Evolutionary conservation across 2,113 vertebrate genomes (phyloP), one percentile per base, ranked within the genome.

Genomic region (Limnothrissa miodon): DNA sequence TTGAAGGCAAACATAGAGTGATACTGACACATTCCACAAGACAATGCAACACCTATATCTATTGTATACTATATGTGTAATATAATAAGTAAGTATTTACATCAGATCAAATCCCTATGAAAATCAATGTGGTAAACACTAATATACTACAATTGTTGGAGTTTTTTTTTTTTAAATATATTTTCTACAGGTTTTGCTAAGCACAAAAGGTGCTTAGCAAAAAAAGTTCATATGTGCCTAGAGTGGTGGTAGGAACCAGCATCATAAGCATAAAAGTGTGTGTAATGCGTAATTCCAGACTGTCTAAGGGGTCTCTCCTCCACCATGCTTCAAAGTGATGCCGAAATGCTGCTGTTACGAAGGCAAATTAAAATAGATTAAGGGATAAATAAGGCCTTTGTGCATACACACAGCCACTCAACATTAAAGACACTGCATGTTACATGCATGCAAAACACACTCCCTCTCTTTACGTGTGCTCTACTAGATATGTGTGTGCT

Each of bases 351-450:
- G 82, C 80, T 62, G 70, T 86, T 86, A 66, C 45, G 80, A 66
- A 80, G 74, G 81, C 81, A 80, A 84, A 84, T 86, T 86, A 83
- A 80, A 85, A 79, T 85, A 82, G 83, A 86, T 86, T 83, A 86
- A 78, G 80, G 81, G 45, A 88, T 79, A n/a, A 81, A 82, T 74
- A 70, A 59, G 44, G 23, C 42, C 82, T 81, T 79, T 74, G 59
- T 80, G 79, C 74, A 78, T 56, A 81, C 83, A 83, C 82, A 70
- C 62, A 83, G 45, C 79, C 62, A 83, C 51, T 13, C 66, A 17
- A 74, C 78, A 42, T 84, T 86, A 78, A 83, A 80, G 78, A 74
- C 46, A 56, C 44, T 78, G 66, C 66, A 74, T 74, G 66, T 74
- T 74, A 74, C 66, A 74, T 1, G 66, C 33, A 74, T 74, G 66